Conservation (phyloP, 2,888 invertebrate genomes). For the Mesoligia furuncula region DNA sequence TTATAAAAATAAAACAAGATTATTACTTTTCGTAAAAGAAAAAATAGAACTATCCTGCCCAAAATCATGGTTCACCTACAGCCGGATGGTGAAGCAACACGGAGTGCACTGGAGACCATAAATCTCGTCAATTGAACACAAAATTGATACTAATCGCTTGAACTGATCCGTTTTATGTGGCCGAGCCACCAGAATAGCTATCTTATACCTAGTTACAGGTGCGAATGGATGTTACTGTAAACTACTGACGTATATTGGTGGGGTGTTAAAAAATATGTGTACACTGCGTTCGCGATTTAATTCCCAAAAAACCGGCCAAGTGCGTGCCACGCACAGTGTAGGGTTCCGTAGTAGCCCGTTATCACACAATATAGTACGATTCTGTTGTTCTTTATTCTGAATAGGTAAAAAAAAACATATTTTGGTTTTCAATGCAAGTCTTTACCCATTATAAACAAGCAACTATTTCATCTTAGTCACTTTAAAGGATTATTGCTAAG, state of each 20-base stretch:
- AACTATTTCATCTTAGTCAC: no score
- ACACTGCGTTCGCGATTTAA: no score
- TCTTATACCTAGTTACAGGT: constrained; percentile 11
- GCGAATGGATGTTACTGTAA: constrained; percentile 19
- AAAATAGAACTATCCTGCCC: not conserved
- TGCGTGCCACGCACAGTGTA: no score
- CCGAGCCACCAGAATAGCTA: constrained; percentile 49
- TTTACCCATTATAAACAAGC: no score
- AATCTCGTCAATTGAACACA: constrained; percentile 73
- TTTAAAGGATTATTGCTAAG: no score
- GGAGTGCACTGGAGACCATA: constrained; percentile 65
- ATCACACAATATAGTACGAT: no score
- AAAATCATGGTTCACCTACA: constrained; percentile 55
- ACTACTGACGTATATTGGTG: not conserved
- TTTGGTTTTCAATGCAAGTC: no score
- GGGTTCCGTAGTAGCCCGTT: no score
- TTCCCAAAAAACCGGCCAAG: no score
- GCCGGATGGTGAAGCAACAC: constrained; percentile 63
- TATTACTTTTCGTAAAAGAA: not conserved
- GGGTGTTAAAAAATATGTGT: not conserved
- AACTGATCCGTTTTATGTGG: constrained; percentile 59
- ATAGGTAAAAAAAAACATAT: no score
- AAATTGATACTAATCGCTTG: constrained; percentile 72
- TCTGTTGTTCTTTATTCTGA: no score
- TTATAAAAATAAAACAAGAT: not conserved